A percentile compares a stretch with the other conserved stretches of the same genome.
Evolutionary conservation across 30 jellyfish, hydroid and myxozoan genomes (phyloP).

Genomic region (Hydra vulgaris): DNA sequence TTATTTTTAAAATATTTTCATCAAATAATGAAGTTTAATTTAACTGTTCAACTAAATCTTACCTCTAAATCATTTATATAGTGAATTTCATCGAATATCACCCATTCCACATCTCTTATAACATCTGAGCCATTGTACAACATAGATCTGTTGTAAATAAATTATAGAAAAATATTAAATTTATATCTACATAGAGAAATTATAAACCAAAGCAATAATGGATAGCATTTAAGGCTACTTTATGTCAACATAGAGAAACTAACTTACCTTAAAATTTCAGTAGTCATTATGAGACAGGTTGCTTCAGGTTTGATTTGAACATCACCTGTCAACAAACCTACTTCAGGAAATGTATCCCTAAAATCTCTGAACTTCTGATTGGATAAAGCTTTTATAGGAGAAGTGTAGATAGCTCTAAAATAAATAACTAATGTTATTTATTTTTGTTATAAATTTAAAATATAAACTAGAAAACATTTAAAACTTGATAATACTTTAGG

Average conservation of each 20-base stretch:
- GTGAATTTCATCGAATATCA: slow-evolving; percentile 95
- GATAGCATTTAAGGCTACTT: no score
- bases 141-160: slow-evolving; percentile 62
- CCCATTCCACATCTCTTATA: slow-evolving; percentile 95
- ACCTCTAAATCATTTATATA: slow-evolving; percentile 92
- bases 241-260: no score
- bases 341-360: slow-evolving; percentile 74
- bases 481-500: no score
- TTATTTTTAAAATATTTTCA: no score
- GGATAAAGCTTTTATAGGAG: slow-evolving; percentile 97
- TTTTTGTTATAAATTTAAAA: no score
- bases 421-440: no score
- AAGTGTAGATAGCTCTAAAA: slow-evolving; percentile 83
- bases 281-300: slow-evolving; percentile 89
- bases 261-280: slow-evolving; percentile 82
- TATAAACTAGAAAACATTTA: no score
- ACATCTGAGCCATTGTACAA: slow-evolving; percentile 89
- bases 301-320: slow-evolving; percentile 90
- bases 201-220: no score
- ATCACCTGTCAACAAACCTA: slow-evolving; percentile 97
- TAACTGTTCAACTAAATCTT: no score
- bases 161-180: no score
- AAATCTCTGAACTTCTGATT: slow-evolving; percentile 96
- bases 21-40: no score
- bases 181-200: no score